These are phyloP conservation scores for Scomber colias DNA, from an alignment of 2,113 vertebrate species.

Conservation along the genomic window DNA sequence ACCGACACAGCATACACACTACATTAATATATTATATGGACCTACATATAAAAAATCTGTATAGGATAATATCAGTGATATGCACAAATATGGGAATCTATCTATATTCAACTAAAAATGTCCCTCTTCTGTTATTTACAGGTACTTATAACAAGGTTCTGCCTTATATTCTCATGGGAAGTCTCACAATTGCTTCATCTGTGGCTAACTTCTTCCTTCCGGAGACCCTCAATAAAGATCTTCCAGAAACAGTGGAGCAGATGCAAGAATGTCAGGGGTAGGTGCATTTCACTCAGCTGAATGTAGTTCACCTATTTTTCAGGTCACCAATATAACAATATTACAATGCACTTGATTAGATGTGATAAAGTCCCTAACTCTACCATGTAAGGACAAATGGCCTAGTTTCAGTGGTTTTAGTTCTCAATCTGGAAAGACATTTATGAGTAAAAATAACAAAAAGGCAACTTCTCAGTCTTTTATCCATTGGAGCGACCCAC, in stretches of 20 bases:
- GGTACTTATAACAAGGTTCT: slow-evolving; percentile 90
- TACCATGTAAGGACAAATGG: background rate
- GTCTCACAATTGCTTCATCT: slow-evolving; percentile 89
- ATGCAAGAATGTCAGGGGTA: slow-evolving; percentile 91
- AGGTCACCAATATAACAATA: background rate
- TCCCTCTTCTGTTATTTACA: slow-evolving; percentile 55
- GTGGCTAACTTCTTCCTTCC: slow-evolving; percentile 92
- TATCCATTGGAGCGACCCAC: no score
- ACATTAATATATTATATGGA: background rate
- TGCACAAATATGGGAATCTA: background rate
- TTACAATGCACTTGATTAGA: background rate
- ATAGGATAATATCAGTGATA: background rate
- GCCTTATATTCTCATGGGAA: slow-evolving; percentile 95
- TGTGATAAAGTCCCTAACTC: background rate
- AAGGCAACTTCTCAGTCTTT: no score
- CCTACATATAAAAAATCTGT: background rate
- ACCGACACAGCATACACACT: background rate
- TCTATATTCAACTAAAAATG: background rate
- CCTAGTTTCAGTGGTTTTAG: background rate
- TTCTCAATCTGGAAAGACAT: background rate
- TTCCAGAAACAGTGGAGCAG: slow-evolving; percentile 92
- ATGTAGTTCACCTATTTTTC: background rate
- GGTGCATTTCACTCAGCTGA: slow-evolving; percentile 18
- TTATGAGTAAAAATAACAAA: background rate
- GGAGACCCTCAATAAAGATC: slow-evolving; percentile 89